Conservation (phyloP, 2,113 vertebrate species). For the Nestor notabilis region DNA sequence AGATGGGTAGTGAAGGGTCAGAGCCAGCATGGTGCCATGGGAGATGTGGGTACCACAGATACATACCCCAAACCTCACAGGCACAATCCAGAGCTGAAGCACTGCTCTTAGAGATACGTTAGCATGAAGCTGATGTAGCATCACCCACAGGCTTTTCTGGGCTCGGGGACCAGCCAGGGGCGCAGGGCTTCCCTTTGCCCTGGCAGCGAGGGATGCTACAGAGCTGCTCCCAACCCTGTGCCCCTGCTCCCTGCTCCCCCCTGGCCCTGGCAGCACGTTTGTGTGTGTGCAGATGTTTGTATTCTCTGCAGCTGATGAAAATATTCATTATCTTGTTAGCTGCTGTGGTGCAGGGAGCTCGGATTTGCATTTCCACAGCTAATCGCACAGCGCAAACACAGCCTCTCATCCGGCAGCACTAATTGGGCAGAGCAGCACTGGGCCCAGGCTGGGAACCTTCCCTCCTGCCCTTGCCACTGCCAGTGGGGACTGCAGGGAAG, state of each 20-base stretch:
- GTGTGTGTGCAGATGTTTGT: conserved; percentile 80
- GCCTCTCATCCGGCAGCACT: conserved; percentile 31
- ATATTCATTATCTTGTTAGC: conserved; percentile 85
- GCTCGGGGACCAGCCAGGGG: fast-evolving
- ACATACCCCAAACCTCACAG: neutral
- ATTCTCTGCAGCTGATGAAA: conserved; percentile 80
- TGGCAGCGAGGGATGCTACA: fast-evolving
- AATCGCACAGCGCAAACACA: conserved; percentile 52
- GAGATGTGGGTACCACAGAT: neutral
- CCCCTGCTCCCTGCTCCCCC: neutral
- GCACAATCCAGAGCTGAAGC: neutral
- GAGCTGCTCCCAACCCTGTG: neutral
- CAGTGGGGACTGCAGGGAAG: fast-evolving
- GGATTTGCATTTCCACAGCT: conserved; percentile 77
- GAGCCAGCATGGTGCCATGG: neutral
- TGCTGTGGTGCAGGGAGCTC: conserved; percentile 60
- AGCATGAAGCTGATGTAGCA: neutral
- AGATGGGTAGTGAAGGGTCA: neutral
- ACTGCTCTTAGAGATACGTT: neutral
- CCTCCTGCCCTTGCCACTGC: neutral
- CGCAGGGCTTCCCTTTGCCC: neutral
- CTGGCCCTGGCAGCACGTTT: neutral
- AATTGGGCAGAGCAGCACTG: neutral
- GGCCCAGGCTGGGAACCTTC: neutral
- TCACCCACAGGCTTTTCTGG: neutral